Evolutionary conservation across 2,888 invertebrate genomes (phyloP).

Genomic region (Vandiemenella viatica): DNA sequence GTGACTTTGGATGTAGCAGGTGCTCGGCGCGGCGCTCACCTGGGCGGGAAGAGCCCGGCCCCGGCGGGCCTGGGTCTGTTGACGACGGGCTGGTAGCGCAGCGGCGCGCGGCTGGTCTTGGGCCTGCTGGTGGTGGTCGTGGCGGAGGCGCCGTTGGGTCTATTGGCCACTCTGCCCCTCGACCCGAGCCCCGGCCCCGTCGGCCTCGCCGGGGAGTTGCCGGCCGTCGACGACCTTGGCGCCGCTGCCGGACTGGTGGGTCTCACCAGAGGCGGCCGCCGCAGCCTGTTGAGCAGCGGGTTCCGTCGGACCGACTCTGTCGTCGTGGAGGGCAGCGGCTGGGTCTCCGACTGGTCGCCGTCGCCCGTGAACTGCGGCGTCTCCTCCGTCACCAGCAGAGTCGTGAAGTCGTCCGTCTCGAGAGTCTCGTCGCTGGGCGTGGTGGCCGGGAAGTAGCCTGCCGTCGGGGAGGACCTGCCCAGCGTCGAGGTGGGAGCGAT

Average conservation of each 20-base stretch:
- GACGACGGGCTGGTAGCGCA: background rate
- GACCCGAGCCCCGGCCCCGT: too few relatives aligned
- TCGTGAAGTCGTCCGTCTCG: slow-evolving; percentile 33
- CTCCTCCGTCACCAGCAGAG: slow-evolving; percentile 41
- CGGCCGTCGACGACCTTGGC: background rate
- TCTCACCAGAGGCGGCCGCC: slow-evolving; percentile 45
- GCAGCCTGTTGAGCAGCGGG: slow-evolving; percentile 49
- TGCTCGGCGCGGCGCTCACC: background rate
- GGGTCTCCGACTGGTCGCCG: slow-evolving; percentile 41
- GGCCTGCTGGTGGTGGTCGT: background rate
- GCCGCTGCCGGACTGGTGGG: slow-evolving; percentile 30
- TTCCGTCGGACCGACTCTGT: slow-evolving; percentile 51
- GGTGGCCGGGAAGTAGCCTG: slow-evolving; percentile 19
- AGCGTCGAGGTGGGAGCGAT: slow-evolving; percentile 38
- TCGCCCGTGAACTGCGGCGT: slow-evolving; percentile 43
- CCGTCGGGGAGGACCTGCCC: slow-evolving; percentile 21
- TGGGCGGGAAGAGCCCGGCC: background rate
- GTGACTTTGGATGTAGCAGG: background rate
- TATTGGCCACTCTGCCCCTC: background rate
- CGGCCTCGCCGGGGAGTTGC: background rate
- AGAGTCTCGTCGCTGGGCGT: slow-evolving; percentile 23
- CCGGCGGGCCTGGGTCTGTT: background rate
- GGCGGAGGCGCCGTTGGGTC: too few relatives aligned
- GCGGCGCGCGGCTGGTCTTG: background rate
- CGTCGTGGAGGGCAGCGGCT: slow-evolving; percentile 39